Evolutionary conservation across 2,113 vertebrate species (phyloP).

Genomic region (Thryonomys swinderianus): DNA sequence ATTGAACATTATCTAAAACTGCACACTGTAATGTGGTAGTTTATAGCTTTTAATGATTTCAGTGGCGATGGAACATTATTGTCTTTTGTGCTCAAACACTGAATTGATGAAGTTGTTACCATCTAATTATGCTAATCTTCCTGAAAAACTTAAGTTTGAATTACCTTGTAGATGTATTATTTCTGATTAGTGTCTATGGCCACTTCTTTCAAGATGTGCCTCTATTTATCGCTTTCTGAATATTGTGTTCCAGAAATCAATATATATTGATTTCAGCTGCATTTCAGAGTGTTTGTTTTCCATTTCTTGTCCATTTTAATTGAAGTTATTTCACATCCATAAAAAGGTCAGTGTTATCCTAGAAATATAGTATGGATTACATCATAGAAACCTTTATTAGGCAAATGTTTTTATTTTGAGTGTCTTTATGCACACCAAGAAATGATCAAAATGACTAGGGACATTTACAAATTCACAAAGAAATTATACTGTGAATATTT

Average conservation of each 20-base stretch:
- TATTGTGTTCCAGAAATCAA: slow-evolving; percentile 65
- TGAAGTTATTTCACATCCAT: slow-evolving; percentile 49
- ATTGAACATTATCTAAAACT: slow-evolving; percentile 63
- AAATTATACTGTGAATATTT: not conserved
- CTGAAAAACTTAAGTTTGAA: not conserved
- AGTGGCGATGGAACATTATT: slow-evolving; percentile 63
- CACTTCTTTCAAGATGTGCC: slow-evolving; percentile 20
- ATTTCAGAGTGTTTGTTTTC: not conserved
- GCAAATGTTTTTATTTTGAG: slow-evolving; percentile 45
- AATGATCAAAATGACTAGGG: not conserved
- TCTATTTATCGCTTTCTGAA: slow-evolving; percentile 59
- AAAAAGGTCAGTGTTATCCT: slow-evolving; percentile 13
- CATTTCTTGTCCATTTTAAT: slow-evolving; percentile 53
- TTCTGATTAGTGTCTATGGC: slow-evolving; percentile 46
- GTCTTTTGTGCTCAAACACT: slow-evolving; percentile 59
- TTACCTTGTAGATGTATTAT: slow-evolving; percentile 44
- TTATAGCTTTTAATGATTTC: slow-evolving; percentile 69
- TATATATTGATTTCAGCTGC: slow-evolving; percentile 73
- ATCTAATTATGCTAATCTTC: slow-evolving; percentile 57
- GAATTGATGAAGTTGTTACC: slow-evolving; percentile 11
- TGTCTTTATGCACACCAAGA: not conserved
- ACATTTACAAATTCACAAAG: slow-evolving; percentile 20
- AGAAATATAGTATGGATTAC: slow-evolving; percentile 43
- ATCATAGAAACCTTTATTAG: slow-evolving; percentile 15
- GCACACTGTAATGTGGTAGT: slow-evolving; percentile 19